Base-by-base conservation (phyloP, 35 echinoderm and acorn worm species). In the Diadema setosum region DNA sequence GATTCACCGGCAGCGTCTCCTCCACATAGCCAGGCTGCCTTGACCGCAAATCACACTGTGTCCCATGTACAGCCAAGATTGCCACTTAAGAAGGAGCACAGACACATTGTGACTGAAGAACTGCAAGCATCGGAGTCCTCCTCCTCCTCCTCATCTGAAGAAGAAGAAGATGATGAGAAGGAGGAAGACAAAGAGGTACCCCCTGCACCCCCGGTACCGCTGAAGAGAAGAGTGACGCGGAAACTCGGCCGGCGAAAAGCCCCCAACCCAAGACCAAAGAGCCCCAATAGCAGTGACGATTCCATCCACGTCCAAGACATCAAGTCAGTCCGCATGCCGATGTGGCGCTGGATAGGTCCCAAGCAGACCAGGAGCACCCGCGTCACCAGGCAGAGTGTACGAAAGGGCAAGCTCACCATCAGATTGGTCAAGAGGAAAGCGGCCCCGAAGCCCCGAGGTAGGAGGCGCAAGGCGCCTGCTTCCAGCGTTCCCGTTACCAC, bases 301-400 rank as follows among this genome's bases (percentile, higher is more conserved):
- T 78, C 73, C 40, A 24, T 41, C 4, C 73, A 78, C 2, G 27
- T 21, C 7, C 27, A 14, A 15, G 73, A 78, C 40, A 78, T 78
- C 73, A 78, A 78, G 40, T 78, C 36, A 24, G 73, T 78, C 40
- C 29, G 73, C 11, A 78, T 78, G 73, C 73, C 73, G 9, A 78
- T 78, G 73, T 78, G 73, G 73, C 73, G 73, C 14, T 78, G 73
- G 73, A 78, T 78, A 4, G 73, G 73, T 8, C 73, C 73, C 73
- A 78, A 78, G 40, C 73, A 78, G 40, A 78, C 27, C 33, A 78
- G 15, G 24, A 78, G 73, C 36, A 78, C 73, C 35, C 33, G 73
- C 0, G 73, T 78, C 7, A 78, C 73, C 18, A 5, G 73, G 39
- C 73, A 78, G 18, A 78, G 73, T 44, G n/a, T 41, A 34, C 39